A percentile compares a stretch with the other conserved stretches of the same genome.
Evolutionary conservation across 2,113 vertebrate species (phyloP).

Genomic region (Phoxinus phoxinus): DNA sequence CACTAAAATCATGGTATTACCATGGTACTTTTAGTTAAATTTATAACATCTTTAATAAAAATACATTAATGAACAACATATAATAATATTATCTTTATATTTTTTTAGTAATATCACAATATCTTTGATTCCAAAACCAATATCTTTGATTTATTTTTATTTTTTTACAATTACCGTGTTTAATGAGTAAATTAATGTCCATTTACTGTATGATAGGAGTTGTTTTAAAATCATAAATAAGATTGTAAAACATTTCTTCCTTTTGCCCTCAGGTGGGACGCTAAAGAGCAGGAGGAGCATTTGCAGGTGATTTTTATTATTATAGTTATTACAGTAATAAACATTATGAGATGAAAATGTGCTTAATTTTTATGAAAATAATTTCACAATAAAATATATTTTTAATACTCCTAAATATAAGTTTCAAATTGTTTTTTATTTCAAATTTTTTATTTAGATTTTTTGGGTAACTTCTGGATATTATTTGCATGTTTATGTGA

Average conservation of each 20-base stretch:
- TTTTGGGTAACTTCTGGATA: not conserved
- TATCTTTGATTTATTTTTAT: too few species aligned
- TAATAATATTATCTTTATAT: not conserved
- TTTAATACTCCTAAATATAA: not conserved
- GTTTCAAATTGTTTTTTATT: not conserved
- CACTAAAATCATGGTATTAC: too few species aligned
- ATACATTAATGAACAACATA: not conserved
- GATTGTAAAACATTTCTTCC: not conserved
- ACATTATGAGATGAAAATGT: not conserved
- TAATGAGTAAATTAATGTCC: not conserved
- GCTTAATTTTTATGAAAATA: not conserved
- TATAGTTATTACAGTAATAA: not conserved
- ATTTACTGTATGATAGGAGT: not conserved
- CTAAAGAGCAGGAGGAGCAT: conserved; percentile 67
- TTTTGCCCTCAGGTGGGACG: conserved; percentile 73
- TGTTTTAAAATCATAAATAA: not conserved
- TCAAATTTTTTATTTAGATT: not conserved
- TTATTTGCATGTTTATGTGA: too few species aligned
- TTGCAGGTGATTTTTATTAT: conserved; percentile 58
- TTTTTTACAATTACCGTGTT: not conserved
- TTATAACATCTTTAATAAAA: not conserved
- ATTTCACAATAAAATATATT: not conserved
- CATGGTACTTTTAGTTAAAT: too few species aligned
- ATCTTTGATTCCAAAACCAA: not conserved
- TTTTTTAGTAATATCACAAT: not conserved